These are phyloP conservation scores for Muntiacus muntjak DNA, from an alignment of 2,113 vertebrate genomes.

Conservation along the genomic window DNA sequence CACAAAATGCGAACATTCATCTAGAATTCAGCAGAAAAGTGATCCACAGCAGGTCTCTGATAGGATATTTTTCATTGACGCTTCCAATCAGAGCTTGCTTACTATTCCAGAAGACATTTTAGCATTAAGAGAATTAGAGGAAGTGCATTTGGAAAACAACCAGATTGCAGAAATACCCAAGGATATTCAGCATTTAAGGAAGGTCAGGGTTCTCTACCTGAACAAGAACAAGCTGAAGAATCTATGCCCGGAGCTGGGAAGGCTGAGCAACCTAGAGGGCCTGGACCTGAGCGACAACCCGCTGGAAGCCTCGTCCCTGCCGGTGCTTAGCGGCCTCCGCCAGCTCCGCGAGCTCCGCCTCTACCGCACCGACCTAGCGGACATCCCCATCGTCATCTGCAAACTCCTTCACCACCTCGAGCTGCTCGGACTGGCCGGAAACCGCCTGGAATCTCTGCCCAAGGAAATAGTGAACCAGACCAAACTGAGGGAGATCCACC, in stretches of 20 bases:
- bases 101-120: slow-evolving; percentile 62
- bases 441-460: slow-evolving; percentile 68
- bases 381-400: slow-evolving; percentile 71
- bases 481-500: slow-evolving; percentile 78
- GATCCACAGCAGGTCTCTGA: not conserved
- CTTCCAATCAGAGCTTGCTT: slow-evolving; percentile 52
- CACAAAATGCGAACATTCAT: not conserved
- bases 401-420: slow-evolving; percentile 71
- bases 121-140: slow-evolving; percentile 76
- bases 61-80: slow-evolving; percentile 73
- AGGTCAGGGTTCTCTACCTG: slow-evolving; percentile 74
- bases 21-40: not conserved
- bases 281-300: slow-evolving; percentile 79
- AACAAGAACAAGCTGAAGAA: slow-evolving; percentile 71
- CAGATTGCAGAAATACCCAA: slow-evolving; percentile 64
- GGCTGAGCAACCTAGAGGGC: slow-evolving; percentile 63
- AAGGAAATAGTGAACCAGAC: slow-evolving; percentile 73
- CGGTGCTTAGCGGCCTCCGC: slow-evolving; percentile 47
- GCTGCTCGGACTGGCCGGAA: slow-evolving; percentile 76
- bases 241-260: slow-evolving; percentile 62
- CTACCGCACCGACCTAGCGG: slow-evolving; percentile 36
- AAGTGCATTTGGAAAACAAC: slow-evolving; percentile 79
- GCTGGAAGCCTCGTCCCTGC: not conserved
- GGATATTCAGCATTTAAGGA: slow-evolving; percentile 59
- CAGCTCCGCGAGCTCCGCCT: slow-evolving; percentile 73